Conservation (phyloP, 2,113 vertebrate species). For the Trichomycterus rosablanca region DNA sequence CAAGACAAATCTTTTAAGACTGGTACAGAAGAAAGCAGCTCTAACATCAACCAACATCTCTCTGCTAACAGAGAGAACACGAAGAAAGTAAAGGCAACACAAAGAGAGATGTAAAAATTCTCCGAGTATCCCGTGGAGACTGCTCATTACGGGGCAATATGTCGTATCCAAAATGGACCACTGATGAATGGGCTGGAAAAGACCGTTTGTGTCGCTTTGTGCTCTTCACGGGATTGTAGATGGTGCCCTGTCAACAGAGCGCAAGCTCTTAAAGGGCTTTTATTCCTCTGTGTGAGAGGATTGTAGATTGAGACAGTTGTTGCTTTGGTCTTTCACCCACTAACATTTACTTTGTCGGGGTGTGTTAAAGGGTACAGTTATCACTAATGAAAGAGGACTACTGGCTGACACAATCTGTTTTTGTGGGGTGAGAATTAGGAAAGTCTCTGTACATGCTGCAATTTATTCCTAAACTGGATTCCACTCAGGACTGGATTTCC, state of each 20-base stretch:
- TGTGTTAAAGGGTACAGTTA: constrained; percentile 25
- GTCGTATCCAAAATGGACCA: constrained; percentile 40
- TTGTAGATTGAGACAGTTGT: constrained; percentile 31
- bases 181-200: constrained; percentile 36
- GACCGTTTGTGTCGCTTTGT: constrained; percentile 40
- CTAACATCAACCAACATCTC: constrained; percentile 11
- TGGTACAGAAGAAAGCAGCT: constrained; percentile 7
- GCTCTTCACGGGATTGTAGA: constrained; percentile 31
- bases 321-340: constrained; percentile 20
- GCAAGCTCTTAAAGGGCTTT: constrained; percentile 25
- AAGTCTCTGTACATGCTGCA: background rate
- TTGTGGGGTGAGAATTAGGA: background rate
- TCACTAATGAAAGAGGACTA: constrained; percentile 8
- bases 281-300: constrained; percentile 25
- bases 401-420: constrained; percentile 9
- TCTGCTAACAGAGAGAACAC: constrained; percentile 41
- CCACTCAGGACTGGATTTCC: too few relatives aligned
- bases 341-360: constrained; percentile 24
- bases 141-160: constrained; percentile 19
- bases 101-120: constrained; percentile 34
- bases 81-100: constrained; percentile 29
- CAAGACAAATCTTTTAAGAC: too few relatives aligned
- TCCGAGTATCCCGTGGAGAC: constrained; percentile 33
- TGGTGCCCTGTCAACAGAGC: constrained; percentile 26
- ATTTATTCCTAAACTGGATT: background rate